Conservation (phyloP, 2,113 vertebrate genomes). For the Turdus rufiventris region DNA sequence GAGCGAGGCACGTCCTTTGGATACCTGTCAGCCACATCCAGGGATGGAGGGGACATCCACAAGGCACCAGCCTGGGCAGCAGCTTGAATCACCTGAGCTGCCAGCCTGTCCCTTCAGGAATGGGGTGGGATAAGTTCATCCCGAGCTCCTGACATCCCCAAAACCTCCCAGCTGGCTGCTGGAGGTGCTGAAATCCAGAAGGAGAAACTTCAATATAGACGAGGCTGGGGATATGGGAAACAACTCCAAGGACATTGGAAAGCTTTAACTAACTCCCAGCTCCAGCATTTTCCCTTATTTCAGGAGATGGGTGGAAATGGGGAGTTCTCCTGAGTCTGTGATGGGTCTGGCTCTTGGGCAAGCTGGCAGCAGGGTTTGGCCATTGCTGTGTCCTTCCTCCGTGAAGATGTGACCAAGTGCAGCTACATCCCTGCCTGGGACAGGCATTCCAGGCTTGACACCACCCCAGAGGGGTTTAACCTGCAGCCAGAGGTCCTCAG, state of each 20-base stretch:
- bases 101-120: neutral
- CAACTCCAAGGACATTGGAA: neutral
- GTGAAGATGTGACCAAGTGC: neutral
- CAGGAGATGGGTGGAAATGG: neutral
- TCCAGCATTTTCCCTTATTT: neutral
- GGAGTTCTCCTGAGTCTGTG: neutral
- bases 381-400: rapidly evolving
- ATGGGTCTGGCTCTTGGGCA: neutral
- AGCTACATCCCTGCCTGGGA: neutral
- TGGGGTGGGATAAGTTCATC: neutral
- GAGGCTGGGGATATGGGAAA: neutral
- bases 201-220: neutral
- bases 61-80: neutral
- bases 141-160: neutral
- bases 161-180: neutral
- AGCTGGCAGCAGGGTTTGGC: neutral
- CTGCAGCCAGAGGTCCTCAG: neutral
- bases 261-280: neutral
- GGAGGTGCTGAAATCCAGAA: neutral
- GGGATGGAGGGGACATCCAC: neutral
- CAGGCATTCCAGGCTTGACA: neutral
- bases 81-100: neutral
- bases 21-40: rapidly evolving
- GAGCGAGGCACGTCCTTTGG: rapidly evolving
- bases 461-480: neutral